phyloP scores from a whole-genome alignment of 2,888 invertebrate genomes.

The Cephus nigrinus region DNA sequence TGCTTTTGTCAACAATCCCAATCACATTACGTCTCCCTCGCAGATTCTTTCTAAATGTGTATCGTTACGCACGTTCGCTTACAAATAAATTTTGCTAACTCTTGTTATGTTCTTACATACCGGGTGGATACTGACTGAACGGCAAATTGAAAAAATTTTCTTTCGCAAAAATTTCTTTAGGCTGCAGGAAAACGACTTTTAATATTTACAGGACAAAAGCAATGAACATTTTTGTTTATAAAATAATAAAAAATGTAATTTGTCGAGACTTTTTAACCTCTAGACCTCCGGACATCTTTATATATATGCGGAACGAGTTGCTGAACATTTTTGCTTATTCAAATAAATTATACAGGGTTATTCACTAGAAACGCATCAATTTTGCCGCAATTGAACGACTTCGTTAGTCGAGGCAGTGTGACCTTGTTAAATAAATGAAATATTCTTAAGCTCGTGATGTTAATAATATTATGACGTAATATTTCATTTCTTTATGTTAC shows the following conservation, averaged over 20 bases:
- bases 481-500: too few relatives aligned
- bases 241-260: not conserved
- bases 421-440: too few relatives aligned
- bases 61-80: not conserved
- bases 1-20: not conserved
- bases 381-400: too few relatives aligned
- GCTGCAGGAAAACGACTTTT: not conserved
- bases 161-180: not conserved
- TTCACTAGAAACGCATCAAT: too few relatives aligned
- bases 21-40: not conserved
- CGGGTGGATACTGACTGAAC: not conserved
- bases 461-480: too few relatives aligned
- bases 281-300: too few relatives aligned
- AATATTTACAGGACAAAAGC: not conserved
- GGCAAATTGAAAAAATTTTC: not conserved
- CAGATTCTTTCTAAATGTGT: not conserved
- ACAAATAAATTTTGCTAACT: not conserved
- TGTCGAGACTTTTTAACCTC: not conserved
- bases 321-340: too few relatives aligned
- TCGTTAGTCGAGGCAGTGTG: too few relatives aligned
- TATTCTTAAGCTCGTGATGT: too few relatives aligned
- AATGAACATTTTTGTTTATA: not conserved
- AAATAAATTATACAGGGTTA: too few relatives aligned
- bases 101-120: not conserved
- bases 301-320: too few relatives aligned